These are phyloP conservation scores for Bombus affinis DNA, from an alignment of 1,140 invertebrate genomes.

Conservation along the genomic window DNA sequence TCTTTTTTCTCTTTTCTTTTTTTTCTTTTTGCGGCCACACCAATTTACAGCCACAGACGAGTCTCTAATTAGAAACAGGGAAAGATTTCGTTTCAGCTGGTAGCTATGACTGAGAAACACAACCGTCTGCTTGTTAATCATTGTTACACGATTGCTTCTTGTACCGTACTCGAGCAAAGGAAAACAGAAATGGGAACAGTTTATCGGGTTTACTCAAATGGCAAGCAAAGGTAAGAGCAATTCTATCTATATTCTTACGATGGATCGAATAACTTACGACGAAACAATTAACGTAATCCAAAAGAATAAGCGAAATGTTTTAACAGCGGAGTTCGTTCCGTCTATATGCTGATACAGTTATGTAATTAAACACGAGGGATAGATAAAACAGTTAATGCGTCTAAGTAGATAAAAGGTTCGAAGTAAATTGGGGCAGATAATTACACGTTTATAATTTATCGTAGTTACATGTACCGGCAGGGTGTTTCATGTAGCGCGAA, in stretches of 20 bases:
- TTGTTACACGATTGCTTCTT: conserved; percentile 1
- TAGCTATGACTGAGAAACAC: not conserved
- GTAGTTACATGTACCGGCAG: too few species aligned
- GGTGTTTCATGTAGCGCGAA: too few species aligned
- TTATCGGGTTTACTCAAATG: not conserved
- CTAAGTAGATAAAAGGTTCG: too few species aligned
- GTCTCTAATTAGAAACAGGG: conserved; percentile 27
- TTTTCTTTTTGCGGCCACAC: not conserved
- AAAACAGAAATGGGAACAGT: not conserved
- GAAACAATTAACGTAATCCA: not conserved
- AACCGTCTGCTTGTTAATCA: conserved; percentile 13
- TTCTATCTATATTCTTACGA: too few species aligned
- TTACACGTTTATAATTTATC: too few species aligned
- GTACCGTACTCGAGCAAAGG: not conserved
- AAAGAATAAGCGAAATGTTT: not conserved
- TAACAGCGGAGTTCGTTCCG: too few species aligned
- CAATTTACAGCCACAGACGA: not conserved
- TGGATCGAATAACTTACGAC: too few species aligned
- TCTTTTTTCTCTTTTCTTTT: not conserved
- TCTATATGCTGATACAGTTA: not conserved
- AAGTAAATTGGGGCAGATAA: too few species aligned
- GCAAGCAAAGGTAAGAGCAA: not conserved
- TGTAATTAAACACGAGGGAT: not conserved
- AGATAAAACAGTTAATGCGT: too few species aligned
- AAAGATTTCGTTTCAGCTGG: not conserved